A percentile compares a stretch with the other conserved stretches of the same genome.
Conservation (phyloP, 2,888 invertebrate genomes). For the Digitonthophagus gazella region DNA sequence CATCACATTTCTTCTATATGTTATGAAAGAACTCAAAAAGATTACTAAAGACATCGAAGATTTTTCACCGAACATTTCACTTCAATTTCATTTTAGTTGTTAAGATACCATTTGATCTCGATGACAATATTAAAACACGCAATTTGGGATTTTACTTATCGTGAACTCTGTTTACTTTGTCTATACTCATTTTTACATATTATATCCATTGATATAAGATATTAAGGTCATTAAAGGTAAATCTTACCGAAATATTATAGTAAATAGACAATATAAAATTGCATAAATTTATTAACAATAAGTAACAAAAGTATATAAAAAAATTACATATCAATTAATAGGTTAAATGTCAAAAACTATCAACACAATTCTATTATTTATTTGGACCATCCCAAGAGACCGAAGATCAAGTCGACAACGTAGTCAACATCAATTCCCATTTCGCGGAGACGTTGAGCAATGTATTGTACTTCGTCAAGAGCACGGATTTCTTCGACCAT, state of each 20-base stretch:
- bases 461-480: constrained; percentile 34
- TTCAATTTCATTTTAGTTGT: no score
- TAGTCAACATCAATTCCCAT: constrained; percentile 36
- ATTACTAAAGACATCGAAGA: no score
- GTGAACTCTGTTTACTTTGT: not conserved
- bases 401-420: constrained; percentile 30
- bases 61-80: no score
- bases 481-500: constrained; percentile 36
- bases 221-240: no score
- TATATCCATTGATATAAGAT: no score
- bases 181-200: not conserved
- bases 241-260: not conserved
- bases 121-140: not conserved
- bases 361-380: not conserved
- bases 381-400: constrained; percentile 35
- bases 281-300: not conserved
- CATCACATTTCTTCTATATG: no score
- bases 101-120: not conserved
- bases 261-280: not conserved
- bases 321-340: no score
- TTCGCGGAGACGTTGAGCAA: constrained; percentile 31
- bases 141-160: not conserved
- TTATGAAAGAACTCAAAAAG: no score
- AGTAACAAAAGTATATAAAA: not conserved
- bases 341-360: not conserved